Percentiles rank a stretch among this genome's conserved stretches.
Conservation (phyloP, 2,113 vertebrate species). For the Callospermophilus lateralis region DNA sequence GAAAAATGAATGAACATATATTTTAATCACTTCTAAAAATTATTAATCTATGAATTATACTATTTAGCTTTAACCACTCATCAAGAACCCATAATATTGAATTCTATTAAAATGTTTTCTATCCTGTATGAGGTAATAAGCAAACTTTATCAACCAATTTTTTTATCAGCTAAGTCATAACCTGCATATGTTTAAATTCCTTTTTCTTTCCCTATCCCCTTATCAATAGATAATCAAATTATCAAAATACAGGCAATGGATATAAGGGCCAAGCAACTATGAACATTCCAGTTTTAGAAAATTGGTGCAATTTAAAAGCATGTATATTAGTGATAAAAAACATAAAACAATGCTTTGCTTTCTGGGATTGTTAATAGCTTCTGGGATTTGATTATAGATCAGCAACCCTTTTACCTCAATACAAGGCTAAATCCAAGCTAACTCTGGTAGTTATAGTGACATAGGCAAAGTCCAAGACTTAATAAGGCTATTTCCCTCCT, state of each 20-base stretch:
- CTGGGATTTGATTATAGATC: not conserved
- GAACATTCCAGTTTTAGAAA: not conserved
- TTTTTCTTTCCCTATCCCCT: not conserved
- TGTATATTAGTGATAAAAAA: not conserved
- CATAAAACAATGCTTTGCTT: not conserved
- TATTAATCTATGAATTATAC: not conserved
- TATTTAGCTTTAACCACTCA: not conserved
- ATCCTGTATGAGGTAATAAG: not conserved
- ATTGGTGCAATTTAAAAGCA: not conserved
- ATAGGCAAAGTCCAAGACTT: not conserved
- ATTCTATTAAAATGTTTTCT: not conserved
- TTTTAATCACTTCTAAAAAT: not conserved
- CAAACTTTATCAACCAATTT: not conserved
- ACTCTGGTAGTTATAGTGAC: not conserved
- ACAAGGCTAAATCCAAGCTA: not conserved
- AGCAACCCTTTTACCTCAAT: not conserved
- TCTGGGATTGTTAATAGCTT: no score
- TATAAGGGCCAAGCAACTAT: not conserved
- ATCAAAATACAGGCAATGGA: not conserved
- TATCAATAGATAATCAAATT: not conserved
- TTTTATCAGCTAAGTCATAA: not conserved
- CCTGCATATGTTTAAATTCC: not conserved
- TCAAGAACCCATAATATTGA: not conserved
- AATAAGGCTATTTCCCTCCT: not conserved
- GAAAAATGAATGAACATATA: not conserved